Base-by-base conservation (phyloP, 1,140 invertebrate species). In the Drosophila burlai region DNA sequence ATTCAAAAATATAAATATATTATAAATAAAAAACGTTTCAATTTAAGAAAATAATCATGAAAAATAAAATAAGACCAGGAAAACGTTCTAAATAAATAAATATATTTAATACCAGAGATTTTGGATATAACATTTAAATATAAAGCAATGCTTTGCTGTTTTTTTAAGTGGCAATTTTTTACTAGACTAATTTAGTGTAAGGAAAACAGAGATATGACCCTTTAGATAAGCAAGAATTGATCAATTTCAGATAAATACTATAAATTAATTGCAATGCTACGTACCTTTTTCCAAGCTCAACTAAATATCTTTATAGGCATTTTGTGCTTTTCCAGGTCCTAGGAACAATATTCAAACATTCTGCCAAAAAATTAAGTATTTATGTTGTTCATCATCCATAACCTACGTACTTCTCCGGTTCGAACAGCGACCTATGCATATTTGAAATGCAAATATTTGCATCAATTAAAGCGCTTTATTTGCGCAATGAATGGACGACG, bases 381-480 rank as follows among this genome's bases (percentile, higher is more conserved):
- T 66, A 52, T 52, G 43, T n/a, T 67, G 45, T 69, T 29, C 21
- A 46, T 49, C 60, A 67, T n/a, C 29, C 62, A 64, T 64, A 62
- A 64, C 42, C 43, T 13, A 16, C 26, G 59, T 58, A 66, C 64
- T 67, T 29, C 40, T 45, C 61, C 13, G 24, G 31, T 5, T 46
- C 42, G 46, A 63, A 60, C 38, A 59, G 54, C 40, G n/a, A 46
- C 21, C 64, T 29, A 21, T 64, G 63, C 64, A 67, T 64, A 67
- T 67, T 40, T 47, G 10, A 47, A 68, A 71, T 54, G 64, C 64
- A 68, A 71, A 71, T 71, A 57, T 71, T 71, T 71, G 47, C 67
- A 71, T 55, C 67, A 55, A 71, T 68, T 71, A 71, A 43, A 73
- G 36, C 34, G 29, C 72, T 73, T 73, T 73, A 73, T 60, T 61